These are phyloP conservation scores for Taxidea taxus DNA, from an alignment of 2,113 vertebrate species.

Conservation along the genomic window DNA sequence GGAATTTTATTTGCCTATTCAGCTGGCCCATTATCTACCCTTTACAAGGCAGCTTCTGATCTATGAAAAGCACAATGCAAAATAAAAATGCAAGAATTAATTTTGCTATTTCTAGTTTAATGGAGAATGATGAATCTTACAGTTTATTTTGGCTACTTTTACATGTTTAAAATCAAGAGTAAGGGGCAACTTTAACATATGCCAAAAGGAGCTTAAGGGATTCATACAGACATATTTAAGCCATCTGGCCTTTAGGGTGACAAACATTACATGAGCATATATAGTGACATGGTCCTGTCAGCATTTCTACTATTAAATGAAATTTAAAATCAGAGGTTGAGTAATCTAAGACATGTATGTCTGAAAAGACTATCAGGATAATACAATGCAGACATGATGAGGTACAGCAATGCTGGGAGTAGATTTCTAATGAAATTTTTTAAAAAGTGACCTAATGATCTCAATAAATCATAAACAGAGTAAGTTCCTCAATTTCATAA, in stretches of 20 bases:
- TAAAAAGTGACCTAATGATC: not conserved
- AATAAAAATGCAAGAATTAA: not conserved
- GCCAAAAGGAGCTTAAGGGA: not conserved
- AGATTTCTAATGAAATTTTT: not conserved
- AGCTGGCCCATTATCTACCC: not conserved
- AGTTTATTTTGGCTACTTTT: not conserved
- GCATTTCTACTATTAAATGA: not conserved
- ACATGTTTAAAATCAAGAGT: not conserved
- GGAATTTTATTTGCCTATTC: not conserved
- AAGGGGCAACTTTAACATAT: not conserved
- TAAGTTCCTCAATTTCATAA: not conserved
- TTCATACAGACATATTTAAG: not conserved
- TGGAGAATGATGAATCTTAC: slow-evolving; percentile 3
- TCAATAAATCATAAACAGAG: not conserved
- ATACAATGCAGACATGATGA: not conserved
- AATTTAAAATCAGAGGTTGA: not conserved
- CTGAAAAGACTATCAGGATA: not conserved
- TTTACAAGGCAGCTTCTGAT: not conserved
- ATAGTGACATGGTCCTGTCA: not conserved
- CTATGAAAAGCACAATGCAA: not conserved
- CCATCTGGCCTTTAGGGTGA: not conserved
- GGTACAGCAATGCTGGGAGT: not conserved
- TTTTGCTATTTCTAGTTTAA: not conserved
- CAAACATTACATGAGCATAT: not conserved
- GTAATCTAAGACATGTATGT: not conserved